These are phyloP conservation scores for Luffia ferchaultella DNA, from an alignment of 2,888 invertebrate genomes.

Conservation along the genomic window DNA sequence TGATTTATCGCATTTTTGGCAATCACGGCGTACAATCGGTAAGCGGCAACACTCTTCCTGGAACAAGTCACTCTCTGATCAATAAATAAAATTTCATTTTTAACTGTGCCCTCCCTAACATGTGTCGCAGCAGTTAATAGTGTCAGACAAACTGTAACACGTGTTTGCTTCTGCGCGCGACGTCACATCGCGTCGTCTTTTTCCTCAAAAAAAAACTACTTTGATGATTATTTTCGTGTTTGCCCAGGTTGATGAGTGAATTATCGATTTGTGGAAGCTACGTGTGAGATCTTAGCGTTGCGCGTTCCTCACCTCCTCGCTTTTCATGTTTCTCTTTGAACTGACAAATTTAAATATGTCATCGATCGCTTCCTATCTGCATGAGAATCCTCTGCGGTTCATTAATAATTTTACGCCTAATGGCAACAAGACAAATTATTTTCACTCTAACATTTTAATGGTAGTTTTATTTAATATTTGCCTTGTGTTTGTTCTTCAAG, in stretches of 20 bases:
- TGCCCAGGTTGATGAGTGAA: conserved; percentile 51
- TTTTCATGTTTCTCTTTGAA: conserved; percentile 46
- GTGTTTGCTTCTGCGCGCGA: conserved; percentile 52
- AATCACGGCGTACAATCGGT: background rate
- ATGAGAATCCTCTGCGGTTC: conserved; percentile 21
- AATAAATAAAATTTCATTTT: conserved; percentile 37
- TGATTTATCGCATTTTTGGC: conserved; percentile 2
- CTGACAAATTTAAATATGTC: conserved; percentile 56
- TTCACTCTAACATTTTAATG: background rate
- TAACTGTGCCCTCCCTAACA: conserved; percentile 44
- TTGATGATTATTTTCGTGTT: conserved; percentile 64
- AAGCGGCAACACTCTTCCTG: conserved; percentile 1
- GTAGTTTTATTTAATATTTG: background rate
- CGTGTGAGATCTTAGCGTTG: conserved; percentile 27
- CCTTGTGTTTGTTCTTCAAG: background rate
- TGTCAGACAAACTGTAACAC: conserved; percentile 61
- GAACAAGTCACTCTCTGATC: background rate
- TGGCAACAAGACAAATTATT: conserved; percentile 5
- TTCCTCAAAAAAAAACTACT: conserved; percentile 50
- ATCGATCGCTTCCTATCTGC: conserved; percentile 51
- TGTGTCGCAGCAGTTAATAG: conserved; percentile 44
- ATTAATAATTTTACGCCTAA: background rate
- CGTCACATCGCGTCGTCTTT: conserved; percentile 55
- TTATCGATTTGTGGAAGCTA: conserved; percentile 60
- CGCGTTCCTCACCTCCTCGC: conserved; percentile 24